Percentiles rank a stretch among this genome's conserved stretches.
These are phyloP conservation scores for Cordilura impudica DNA, from an alignment of 2,888 invertebrate species.

Conservation along the genomic window DNA sequence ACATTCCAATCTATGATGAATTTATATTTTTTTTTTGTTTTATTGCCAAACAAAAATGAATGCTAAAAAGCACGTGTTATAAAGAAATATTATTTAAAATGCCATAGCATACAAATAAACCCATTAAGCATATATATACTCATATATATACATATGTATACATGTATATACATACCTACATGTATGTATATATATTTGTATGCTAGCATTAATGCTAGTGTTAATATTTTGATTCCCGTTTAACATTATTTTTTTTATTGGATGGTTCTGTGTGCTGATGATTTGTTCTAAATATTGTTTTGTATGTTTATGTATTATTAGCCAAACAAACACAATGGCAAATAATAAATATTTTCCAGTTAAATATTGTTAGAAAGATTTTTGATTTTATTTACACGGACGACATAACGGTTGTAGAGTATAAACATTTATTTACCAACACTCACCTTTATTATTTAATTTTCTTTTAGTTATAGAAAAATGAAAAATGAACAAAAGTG, in stretches of 20 bases:
- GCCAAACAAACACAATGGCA: conserved; percentile 75
- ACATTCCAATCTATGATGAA: too few relatives aligned
- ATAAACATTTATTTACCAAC: neutral
- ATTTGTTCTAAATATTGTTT: conserved; percentile 45
- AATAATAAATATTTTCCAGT: conserved; percentile 76
- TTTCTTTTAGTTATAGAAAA: neutral
- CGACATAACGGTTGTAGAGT: neutral
- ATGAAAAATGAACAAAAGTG: too few relatives aligned
- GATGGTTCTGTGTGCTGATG: conserved; percentile 28
- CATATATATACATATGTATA: neutral
- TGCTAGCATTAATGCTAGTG: neutral
- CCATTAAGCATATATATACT: too few relatives aligned
- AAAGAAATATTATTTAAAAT: too few relatives aligned
- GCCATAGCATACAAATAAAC: too few relatives aligned
- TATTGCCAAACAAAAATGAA: too few relatives aligned
- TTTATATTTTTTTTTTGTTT: too few relatives aligned
- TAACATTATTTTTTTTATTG: neutral
- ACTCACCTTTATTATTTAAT: neutral
- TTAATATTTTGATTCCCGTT: neutral
- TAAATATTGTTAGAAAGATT: conserved; percentile 74
- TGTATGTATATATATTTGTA: neutral
- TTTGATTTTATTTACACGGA: conserved; percentile 34
- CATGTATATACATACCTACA: conserved; percentile 4
- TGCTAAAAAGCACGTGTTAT: too few relatives aligned
- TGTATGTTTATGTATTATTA: conserved; percentile 67